Conservation (phyloP, 2,888 invertebrate species). For the Papilio protenor region DNA sequence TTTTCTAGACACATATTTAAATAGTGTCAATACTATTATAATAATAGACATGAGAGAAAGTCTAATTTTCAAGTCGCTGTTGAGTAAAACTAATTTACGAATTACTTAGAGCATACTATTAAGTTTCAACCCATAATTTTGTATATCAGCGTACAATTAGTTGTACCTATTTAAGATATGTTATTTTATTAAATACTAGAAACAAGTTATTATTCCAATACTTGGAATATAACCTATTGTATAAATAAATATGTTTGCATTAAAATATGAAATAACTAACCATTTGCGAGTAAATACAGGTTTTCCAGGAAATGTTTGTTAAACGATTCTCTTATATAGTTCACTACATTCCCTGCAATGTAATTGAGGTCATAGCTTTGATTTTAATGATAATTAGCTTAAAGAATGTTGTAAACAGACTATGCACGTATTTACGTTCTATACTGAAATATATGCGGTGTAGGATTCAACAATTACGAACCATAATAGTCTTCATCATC, state of each 20-base stretch:
- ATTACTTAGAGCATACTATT: background rate
- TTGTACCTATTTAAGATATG: background rate
- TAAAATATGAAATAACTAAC: slow-evolving; percentile 29
- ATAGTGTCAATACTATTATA: no score
- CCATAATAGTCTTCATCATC: no score
- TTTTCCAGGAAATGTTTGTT: slow-evolving; percentile 22
- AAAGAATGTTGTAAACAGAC: slow-evolving; percentile 23
- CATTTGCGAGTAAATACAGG: slow-evolving; percentile 9
- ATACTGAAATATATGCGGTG: background rate
- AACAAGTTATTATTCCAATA: background rate
- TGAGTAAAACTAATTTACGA: background rate
- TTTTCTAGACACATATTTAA: no score
- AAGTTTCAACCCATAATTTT: background rate
- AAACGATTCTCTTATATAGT: slow-evolving; percentile 7
- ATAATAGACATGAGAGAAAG: background rate
- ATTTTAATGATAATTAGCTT: slow-evolving; percentile 5
- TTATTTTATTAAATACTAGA: background rate
- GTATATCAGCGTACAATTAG: background rate
- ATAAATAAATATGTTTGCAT: slow-evolving; percentile 13
- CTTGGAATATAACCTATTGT: background rate
- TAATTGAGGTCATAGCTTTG: background rate
- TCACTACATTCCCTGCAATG: slow-evolving; percentile 2
- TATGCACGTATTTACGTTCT: background rate
- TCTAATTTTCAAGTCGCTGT: background rate
- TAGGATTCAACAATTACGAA: slow-evolving; percentile 1